These are phyloP conservation scores for Parazoanthus darwini DNA, from an alignment of 92 coral and sea anemone species.

Conservation along the genomic window DNA sequence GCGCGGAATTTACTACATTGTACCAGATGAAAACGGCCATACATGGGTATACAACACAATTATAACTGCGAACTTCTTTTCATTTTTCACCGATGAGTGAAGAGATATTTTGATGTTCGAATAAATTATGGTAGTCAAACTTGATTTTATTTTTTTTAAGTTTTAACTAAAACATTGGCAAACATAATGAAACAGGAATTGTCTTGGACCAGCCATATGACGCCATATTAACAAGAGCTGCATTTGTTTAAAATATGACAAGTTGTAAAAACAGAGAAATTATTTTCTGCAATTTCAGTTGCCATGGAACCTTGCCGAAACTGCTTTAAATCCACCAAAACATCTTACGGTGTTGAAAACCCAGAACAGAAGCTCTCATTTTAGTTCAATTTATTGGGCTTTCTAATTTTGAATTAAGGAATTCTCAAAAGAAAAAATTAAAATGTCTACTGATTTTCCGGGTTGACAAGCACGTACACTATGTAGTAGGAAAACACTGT, in stretches of 20 bases:
- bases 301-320: constrained; percentile 32
- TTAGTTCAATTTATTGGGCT: neutral
- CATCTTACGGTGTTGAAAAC: neutral
- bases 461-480: neutral
- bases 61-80: neutral
- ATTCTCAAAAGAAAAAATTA: neutral
- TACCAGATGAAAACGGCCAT: neutral
- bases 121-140: neutral
- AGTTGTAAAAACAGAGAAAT: constrained; percentile 37
- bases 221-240: constrained; percentile 15
- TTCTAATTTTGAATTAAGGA: neutral
- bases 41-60: neutral
- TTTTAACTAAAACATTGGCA: neutral
- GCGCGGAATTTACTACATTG: constrained; percentile 3
- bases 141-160: neutral
- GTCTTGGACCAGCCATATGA: constrained; percentile 32
- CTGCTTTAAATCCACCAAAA: constrained; percentile 17
- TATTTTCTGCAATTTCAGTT: constrained; percentile 38
- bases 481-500: constrained; percentile 1
- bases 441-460: neutral
- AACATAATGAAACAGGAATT: neutral
- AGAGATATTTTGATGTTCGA: neutral
- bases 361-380: neutral
- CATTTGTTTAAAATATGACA: constrained; percentile 31
- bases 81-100: neutral